Conservation (phyloP, 2,888 invertebrate species). For the Drosophila nr. perissopoda region DNA sequence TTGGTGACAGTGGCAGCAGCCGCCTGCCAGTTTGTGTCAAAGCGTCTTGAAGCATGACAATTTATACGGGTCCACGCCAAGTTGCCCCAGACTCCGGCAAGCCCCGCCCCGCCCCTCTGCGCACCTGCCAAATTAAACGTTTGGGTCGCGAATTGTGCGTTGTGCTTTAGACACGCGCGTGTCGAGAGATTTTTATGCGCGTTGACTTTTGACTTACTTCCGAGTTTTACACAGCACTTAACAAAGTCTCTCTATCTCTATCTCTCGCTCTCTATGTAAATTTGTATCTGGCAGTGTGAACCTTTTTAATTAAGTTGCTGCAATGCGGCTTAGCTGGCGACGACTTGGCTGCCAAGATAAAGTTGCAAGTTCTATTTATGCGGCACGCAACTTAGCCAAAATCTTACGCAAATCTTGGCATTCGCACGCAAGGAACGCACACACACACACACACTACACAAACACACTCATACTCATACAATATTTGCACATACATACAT, state of each 20-base stretch:
- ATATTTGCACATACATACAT: neutral
- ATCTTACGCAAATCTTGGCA: constrained; percentile 60
- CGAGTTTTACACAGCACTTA: constrained; percentile 10
- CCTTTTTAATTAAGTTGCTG: constrained; percentile 73
- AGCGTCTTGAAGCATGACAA: constrained; percentile 59
- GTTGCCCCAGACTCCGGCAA: constrained; percentile 18
- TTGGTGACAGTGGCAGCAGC: constrained; percentile 26
- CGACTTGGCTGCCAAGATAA: constrained; percentile 59
- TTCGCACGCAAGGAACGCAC: constrained; percentile 24
- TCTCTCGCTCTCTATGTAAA: constrained; percentile 7
- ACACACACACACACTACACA: constrained; percentile 12
- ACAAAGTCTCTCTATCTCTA: neutral
- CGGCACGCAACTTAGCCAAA: constrained; percentile 46
- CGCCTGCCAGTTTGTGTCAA: constrained; percentile 52
- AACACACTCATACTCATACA: constrained; percentile 5
- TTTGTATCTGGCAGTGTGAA: constrained; percentile 13
- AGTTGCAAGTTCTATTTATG: constrained; percentile 58
- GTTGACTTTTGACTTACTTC: constrained; percentile 58
- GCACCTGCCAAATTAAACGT: constrained; percentile 35
- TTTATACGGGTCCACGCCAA: constrained; percentile 63
- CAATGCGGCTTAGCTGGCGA: constrained; percentile 54
- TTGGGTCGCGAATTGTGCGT: constrained; percentile 10
- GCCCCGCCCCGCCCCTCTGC: neutral
- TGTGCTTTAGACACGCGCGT: constrained; percentile 61
- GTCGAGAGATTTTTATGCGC: constrained; percentile 65